Evolutionary conservation across 2,113 vertebrate species (phyloP), one percentile per base, ranked within the genome.

Genomic region (Misgurnus mizolepis): DNA sequence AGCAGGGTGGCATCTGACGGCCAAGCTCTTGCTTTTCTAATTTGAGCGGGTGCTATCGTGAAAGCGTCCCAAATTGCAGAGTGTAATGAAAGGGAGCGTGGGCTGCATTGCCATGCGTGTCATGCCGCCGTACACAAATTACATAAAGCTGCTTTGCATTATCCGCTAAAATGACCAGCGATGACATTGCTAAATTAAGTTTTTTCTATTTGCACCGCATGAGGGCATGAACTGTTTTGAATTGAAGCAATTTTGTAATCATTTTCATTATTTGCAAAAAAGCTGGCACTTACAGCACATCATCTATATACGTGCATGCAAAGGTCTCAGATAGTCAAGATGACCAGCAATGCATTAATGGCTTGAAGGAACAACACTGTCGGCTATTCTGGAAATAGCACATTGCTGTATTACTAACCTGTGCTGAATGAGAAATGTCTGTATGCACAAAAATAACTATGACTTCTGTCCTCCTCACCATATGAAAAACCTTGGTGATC

Each of bases 11-110:
- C 14, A 22, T 69, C 85, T 79, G 83, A 88, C 75, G 83, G 81
- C 86, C 71, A 34, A 43, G 76, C 82, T 79, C 80, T 84, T 49
- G 77, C 9, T 50, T 71, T 78, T 82, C 75, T 68, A 22, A 88
- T 87, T 89, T 78, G 88, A 80, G 83, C 34, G n/a, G 11, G 43
- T 53, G 55, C 69, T 76, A 80, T 82, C 82, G 80, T 79, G 74
- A 80, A 85, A 84, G 85, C 75, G 50, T 61, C 67, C 76, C 86
- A 88, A 87, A 88, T 88, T 88, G 87, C 83, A 84, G 47, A 82
- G 78, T 80, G 81, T 88, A 91, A 88, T 88, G 80, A 89, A 83
- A 85, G 73, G 82, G 18, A 58, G 72, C 79, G 67, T 17, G 64
- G 86, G 50, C 56, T 56, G 40, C 82, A 79, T 86, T 82, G 72